Evolutionary conservation across 2,888 invertebrate species (phyloP), one percentile per base, ranked within the genome.

Genomic region (Tachina fera): DNA sequence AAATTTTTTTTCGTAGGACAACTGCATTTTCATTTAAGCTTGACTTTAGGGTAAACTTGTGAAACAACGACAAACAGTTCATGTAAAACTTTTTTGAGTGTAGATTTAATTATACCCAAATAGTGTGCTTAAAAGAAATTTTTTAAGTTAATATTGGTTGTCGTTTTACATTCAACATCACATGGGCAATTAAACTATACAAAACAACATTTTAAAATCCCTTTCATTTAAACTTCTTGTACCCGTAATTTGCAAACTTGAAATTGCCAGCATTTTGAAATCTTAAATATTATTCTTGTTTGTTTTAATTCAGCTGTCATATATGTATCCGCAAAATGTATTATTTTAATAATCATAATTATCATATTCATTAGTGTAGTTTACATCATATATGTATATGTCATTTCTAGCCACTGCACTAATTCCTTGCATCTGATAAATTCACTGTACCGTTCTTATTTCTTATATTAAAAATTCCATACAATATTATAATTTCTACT

Each of bases 301-400:
- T 75, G 39, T 22, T 68, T 19, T 68, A 65, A 41, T 19, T 31
- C n/a, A 43, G 6, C 6, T 79, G 61, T 74, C 74, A 49, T 31
- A 22, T 43, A 70, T 49, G 22, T 84, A 63, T 60, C n/a, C n/a
- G n/a, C n/a, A 45, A 63, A 70, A 67, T 71, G 31, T 58, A 11
- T 58, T n/a, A 67, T 43, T 58, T 4, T 4, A 67, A 47, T 65
- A 9, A 9, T 71, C 45, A 49, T 16, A 31, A 51, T 49, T 47
- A 49, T 22, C 43, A 68, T 31, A 14, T 5, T 9, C 43, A 51
- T 67, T 9, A 56, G 13, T n/a, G 49, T 1, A 45, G 19, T 68
- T 13, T 14, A 14, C 61, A 39, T 63, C 53, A 63, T 41, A 9
- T 22, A 22, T 22, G 22, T 22, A 22, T 22, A 9, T 19, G 14